Evolutionary conservation across 2,113 vertebrate species (phyloP), one percentile per base, ranked within the genome.

Genomic region (Acrocephalus arundinaceus): DNA sequence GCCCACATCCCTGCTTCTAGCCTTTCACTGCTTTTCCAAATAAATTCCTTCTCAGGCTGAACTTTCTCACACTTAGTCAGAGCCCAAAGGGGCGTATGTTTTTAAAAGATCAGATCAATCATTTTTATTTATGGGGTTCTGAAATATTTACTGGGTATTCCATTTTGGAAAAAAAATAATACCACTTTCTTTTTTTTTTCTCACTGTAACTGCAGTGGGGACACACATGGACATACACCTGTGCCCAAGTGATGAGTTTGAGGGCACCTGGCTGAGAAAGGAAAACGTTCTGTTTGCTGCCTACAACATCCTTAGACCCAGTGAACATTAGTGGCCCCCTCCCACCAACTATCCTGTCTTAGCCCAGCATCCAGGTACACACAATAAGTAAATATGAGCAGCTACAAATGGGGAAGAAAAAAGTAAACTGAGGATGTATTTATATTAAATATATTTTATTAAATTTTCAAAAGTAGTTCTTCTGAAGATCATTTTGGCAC

Each of bases 21-120:
- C 85, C 92, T 90, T 81, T 71, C 79, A 71, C 57, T 91, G 87
- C 46, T 90, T 96, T 82, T 74, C 52, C 41, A 67, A 78, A 72
- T 21, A 48, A 85, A 87, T 55, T 59, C 72, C 49, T 63, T 93
- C 41, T 86, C 46, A 77, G 65, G 35, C 55, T 95, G 85, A 96
- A 88, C 93, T 92, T 95, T 94, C 90, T 94, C 85, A 90, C 41
- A 78, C 75, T 94, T 93, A 93, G 84, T 88, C 87, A 94, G 75
- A 86, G 59, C 82, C 95, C 79, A 90, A 91, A 93, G 79, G 87
- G 68, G 54, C 89, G 71, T 15, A 66, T 4, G 48, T 72, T 91
- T 87, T 87, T 83, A 86, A 95, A 95, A 93, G 33, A 92, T 52
- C 72, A 86, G 73, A 31, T 65, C 72, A 90, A 88, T 55, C 39